Base-by-base conservation (phyloP, 37 sponge, comb jelly and placozoan genomes). In the Beroe ovata region DNA sequence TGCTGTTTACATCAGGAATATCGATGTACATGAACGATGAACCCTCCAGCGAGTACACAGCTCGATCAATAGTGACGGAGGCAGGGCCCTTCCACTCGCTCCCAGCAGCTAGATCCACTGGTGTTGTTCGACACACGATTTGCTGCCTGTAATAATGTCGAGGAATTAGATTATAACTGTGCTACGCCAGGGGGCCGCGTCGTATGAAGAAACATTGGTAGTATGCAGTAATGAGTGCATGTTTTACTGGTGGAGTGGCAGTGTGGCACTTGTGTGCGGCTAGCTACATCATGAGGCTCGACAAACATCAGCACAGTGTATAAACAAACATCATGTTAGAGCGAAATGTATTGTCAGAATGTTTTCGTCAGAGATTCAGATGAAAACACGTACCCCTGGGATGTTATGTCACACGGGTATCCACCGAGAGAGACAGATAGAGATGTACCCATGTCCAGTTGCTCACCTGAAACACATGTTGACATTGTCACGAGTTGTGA, bases 351-450 rank as follows among this genome's bases (percentile, higher is more conserved):
- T n/a, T n/a, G n/a, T n/a, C n/a, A n/a, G n/a, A n/a, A n/a, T n/a
- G n/a, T n/a, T n/a, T n/a, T n/a, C n/a, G n/a, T n/a, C n/a, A n/a
- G n/a, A n/a, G n/a, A n/a, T n/a, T n/a, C n/a, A n/a, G n/a, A n/a
- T n/a, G n/a, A n/a, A n/a, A n/a, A n/a, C n/a, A 40, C 84, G 1
- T 41, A 77, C 84, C 84, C 84, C 22, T 39, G 26, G 20, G 84
- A 39, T 21, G 33, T 77, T 6, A 77, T 42, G 26, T 21, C 28
- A 40, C 84, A 77, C 4, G 84, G 84, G 20, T 42, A 21, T 8
- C 84, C 84, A 4, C 54, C 41, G 54, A 77, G n/a, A 21, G 84
- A 42, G 14, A 77, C 47, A 3, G 39, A 18, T 54, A 77, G 19
- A 20, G 26, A 8, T 1, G 54, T 22, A 11, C 84, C 84, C 84